Evolutionary conservation across 1,140 invertebrate species (phyloP).

Genomic region (Sitodiplosis mosellana): DNA sequence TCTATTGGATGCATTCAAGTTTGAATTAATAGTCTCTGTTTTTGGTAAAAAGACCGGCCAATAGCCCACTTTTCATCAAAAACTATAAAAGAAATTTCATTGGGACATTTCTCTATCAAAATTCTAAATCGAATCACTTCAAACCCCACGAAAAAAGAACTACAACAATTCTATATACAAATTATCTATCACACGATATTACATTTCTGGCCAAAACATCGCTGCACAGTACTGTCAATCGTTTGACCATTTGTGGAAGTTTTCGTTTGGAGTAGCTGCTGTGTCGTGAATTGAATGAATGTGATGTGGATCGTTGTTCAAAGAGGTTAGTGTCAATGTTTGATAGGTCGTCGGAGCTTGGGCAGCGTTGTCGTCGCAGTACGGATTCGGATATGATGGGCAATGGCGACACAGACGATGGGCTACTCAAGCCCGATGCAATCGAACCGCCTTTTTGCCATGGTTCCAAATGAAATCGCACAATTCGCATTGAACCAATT

Average conservation of each 20-base stretch:
- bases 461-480: conserved; percentile 23
- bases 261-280: conserved; percentile 16
- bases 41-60: too few species aligned
- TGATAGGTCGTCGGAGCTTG: conserved; percentile 13
- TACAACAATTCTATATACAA: neutral
- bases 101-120: too few species aligned
- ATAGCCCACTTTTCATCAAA: too few species aligned
- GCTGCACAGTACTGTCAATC: conserved; percentile 21
- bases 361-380: conserved; percentile 17
- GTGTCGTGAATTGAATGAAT: conserved; percentile 4
- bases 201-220: conserved; percentile 22
- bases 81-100: too few species aligned
- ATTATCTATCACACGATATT: neutral
- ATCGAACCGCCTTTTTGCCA: conserved; percentile 21
- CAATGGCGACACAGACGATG: conserved; percentile 19
- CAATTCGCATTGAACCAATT: conserved; percentile 17
- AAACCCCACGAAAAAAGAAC: neutral
- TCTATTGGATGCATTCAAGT: too few species aligned
- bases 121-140: too few species aligned
- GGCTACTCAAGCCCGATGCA: conserved; percentile 12
- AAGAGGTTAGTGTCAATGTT: neutral
- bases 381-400: conserved; percentile 19
- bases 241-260: conserved; percentile 23
- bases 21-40: too few species aligned
- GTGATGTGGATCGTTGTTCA: conserved; percentile 7